Conservation (phyloP, 2,888 invertebrate genomes). For the Synanthedon tipuliformis region DNA sequence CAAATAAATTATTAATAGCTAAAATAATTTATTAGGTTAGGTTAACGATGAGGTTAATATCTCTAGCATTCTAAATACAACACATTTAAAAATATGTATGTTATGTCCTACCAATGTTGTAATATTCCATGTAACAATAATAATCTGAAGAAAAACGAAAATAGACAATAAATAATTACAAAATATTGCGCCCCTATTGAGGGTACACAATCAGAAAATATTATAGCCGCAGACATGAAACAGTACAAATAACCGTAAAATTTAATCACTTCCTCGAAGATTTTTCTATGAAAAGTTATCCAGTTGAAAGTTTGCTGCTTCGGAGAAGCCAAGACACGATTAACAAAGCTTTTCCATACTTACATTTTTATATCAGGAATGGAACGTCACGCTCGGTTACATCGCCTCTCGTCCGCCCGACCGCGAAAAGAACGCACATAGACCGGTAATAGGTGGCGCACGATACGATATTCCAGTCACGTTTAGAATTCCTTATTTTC, state of each 20-base stretch:
- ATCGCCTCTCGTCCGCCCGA: slow-evolving; percentile 55
- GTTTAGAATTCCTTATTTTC: slow-evolving; percentile 69
- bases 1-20: too few species aligned
- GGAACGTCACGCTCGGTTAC: slow-evolving; percentile 66
- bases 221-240: slow-evolving; percentile 38
- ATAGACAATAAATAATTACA: too few species aligned
- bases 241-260: slow-evolving; percentile 63
- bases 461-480: slow-evolving; percentile 59
- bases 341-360: slow-evolving; percentile 69
- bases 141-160: too few species aligned
- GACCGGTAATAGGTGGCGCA: slow-evolving; percentile 65
- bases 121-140: too few species aligned
- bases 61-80: too few species aligned
- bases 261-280: slow-evolving; percentile 65
- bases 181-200: too few species aligned
- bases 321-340: slow-evolving; percentile 63
- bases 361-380: slow-evolving; percentile 67
- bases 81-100: too few species aligned
- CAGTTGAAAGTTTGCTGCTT: slow-evolving; percentile 69
- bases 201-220: slow-evolving; percentile 16
- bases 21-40: too few species aligned
- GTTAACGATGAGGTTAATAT: too few species aligned
- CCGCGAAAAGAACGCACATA: slow-evolving; percentile 60
- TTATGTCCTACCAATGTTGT: too few species aligned
- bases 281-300: slow-evolving; percentile 68